Percentiles rank a stretch among this genome's conserved stretches.
phyloP scores from a whole-genome alignment of 2,113 vertebrate genomes.

The Sphyrna mokarran region DNA sequence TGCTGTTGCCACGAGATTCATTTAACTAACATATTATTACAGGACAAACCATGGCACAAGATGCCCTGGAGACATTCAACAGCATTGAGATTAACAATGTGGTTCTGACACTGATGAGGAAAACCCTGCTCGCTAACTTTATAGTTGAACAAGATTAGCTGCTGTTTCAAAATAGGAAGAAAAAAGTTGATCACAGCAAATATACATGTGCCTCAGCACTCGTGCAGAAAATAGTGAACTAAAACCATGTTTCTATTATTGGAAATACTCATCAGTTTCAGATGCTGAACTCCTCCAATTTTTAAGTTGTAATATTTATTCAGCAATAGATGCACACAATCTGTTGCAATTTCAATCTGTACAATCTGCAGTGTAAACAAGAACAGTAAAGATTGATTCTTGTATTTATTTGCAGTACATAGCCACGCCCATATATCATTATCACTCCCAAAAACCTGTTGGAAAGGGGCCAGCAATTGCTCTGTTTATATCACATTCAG shows the following conservation, averaged over 20 bases:
- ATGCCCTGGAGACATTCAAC: too few species aligned
- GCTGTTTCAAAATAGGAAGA: neutral
- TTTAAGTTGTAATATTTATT: constrained; percentile 3
- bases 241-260: neutral
- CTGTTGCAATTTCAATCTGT: neutral
- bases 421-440: neutral
- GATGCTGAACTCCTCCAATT: neutral
- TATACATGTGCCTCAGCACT: neutral
- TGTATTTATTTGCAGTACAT: neutral
- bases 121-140: neutral
- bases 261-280: neutral
- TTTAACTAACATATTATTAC: too few species aligned
- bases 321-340: neutral
- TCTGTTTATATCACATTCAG: neutral
- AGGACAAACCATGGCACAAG: too few species aligned
- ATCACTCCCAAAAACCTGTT: neutral
- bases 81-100: too few species aligned
- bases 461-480: neutral
- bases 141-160: neutral
- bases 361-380: neutral
- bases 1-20: too few species aligned
- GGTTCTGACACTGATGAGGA: too few species aligned
- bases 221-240: neutral
- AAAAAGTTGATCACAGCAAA: neutral
- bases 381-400: neutral